phyloP scores from a whole-genome alignment of 2,113 vertebrate genomes.

The Cheirogaleus medius region DNA sequence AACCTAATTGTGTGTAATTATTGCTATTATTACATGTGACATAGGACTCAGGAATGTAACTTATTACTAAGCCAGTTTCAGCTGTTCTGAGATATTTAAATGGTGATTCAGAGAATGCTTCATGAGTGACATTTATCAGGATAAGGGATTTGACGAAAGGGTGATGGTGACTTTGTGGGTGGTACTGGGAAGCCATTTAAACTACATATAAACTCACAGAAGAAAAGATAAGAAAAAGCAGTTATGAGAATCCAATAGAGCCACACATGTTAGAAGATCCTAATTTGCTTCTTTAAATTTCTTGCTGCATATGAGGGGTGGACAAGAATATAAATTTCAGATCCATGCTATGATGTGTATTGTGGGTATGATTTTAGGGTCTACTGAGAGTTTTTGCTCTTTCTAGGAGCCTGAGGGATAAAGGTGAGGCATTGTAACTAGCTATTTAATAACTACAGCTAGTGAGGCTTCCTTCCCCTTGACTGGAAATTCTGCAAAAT shows the following conservation, averaged over 20 bases:
- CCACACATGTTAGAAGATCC: not conserved
- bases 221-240: not conserved
- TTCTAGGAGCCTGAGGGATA: not conserved
- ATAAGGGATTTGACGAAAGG: not conserved
- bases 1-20: not conserved
- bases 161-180: not conserved
- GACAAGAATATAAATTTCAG: not conserved
- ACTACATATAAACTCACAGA: not conserved
- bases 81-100: not conserved
- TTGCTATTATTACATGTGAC: constrained; percentile 6
- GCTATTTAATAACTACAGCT: not conserved
- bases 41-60: not conserved
- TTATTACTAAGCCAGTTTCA: not conserved
- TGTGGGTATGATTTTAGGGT: not conserved
- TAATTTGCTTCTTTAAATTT: not conserved
- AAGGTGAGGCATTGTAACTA: not conserved
- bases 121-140: not conserved
- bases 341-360: not conserved
- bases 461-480: not conserved
- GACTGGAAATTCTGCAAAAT: not conserved
- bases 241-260: not conserved
- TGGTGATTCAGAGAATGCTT: not conserved
- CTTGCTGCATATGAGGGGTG: not conserved
- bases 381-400: not conserved
- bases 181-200: not conserved